These are phyloP conservation scores for Sabellastarte sp. DNA, from an alignment of 2,888 invertebrate species.

Conservation along the genomic window DNA sequence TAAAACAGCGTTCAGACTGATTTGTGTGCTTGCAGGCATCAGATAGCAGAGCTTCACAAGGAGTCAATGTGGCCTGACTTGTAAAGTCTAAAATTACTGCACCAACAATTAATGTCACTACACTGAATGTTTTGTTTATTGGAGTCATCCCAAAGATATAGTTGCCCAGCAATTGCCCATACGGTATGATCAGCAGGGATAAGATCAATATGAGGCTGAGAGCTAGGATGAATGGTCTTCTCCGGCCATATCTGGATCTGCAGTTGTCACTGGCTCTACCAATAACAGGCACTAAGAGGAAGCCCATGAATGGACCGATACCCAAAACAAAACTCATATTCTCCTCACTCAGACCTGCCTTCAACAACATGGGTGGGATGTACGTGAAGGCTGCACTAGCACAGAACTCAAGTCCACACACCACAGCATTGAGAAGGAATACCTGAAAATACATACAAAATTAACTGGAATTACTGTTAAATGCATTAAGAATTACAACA, in stretches of 20 bases:
- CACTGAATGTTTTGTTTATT: constrained; percentile 33
- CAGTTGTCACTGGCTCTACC: constrained; percentile 58
- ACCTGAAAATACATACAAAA: background rate
- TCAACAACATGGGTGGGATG: constrained; percentile 62
- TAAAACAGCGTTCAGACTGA: constrained; percentile 88
- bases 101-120: constrained; percentile 65
- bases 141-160: constrained; percentile 33
- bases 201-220: constrained; percentile 55
- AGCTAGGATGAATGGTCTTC: constrained; percentile 61
- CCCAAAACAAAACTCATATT: constrained; percentile 61
- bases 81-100: constrained; percentile 92
- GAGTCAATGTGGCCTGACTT: constrained; percentile 94
- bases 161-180: constrained; percentile 42
- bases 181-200: constrained; percentile 58
- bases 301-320: constrained; percentile 59
- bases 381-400: constrained; percentile 62
- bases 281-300: constrained; percentile 59
- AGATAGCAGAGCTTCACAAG: constrained; percentile 86
- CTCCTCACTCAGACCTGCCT: constrained; percentile 59
- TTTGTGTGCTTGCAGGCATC: constrained; percentile 85
- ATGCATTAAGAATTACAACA: too few relatives aligned
- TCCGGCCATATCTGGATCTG: constrained; percentile 53
- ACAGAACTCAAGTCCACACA: constrained; percentile 62
- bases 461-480: too few relatives aligned
- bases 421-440: constrained; percentile 18